phyloP scores from a whole-genome alignment of 2,113 vertebrate genomes.

The Meles meles region DNA sequence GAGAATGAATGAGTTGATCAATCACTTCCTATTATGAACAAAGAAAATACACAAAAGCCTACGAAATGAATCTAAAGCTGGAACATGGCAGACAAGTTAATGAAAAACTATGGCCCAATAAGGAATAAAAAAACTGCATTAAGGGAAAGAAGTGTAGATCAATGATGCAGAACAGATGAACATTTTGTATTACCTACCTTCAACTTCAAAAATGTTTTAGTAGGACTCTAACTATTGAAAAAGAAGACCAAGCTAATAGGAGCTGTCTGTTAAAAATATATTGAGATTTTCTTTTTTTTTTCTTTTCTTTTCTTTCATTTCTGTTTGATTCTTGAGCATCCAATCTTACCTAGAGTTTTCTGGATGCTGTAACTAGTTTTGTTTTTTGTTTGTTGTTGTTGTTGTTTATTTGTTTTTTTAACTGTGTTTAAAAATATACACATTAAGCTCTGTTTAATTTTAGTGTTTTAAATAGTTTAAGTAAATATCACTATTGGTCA shows the following conservation, averaged over 20 bases:
- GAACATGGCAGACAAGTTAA: background rate
- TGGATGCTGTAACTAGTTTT: background rate
- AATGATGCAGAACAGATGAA: background rate
- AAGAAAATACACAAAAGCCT: background rate
- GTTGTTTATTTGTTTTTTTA: background rate
- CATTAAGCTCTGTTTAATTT: background rate
- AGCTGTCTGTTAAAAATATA: background rate
- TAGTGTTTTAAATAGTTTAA: background rate
- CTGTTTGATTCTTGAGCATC: background rate
- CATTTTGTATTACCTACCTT: background rate
- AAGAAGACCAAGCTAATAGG: background rate
- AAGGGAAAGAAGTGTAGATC: background rate
- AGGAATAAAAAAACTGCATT: background rate
- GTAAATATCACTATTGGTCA: background rate
- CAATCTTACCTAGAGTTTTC: background rate
- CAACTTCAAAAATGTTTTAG: background rate
- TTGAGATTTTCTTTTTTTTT: background rate
- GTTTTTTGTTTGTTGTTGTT: background rate
- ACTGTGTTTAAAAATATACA: background rate
- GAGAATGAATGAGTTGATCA: slow-evolving; percentile 19
- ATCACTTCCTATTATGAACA: slow-evolving; percentile 32
- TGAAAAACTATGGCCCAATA: background rate
- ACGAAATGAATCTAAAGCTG: background rate
- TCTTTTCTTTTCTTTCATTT: background rate
- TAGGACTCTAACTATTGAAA: background rate